Evolutionary conservation across 1,140 invertebrate genomes (phyloP), one percentile per base, ranked within the genome.

Genomic region (Orchestia grillus): DNA sequence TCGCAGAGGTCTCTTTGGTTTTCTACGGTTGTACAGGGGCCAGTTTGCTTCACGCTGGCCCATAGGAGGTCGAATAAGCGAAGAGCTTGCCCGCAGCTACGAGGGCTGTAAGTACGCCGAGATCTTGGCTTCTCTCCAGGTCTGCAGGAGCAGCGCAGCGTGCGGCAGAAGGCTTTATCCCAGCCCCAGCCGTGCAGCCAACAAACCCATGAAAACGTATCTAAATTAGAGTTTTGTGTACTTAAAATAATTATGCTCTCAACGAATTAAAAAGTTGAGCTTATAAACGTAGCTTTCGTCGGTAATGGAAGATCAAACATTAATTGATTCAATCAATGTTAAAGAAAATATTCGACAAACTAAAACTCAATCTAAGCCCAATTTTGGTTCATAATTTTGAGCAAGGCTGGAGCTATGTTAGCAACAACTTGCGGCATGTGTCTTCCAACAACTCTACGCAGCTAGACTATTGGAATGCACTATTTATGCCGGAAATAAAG

Each of bases 51-150:
- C 15, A 28, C 36, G 11, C 62, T 77, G 62, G 62, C 36, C 62
- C 15, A 36, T 28, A 23, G 62, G 1, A 77, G 62, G 28, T 77
- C 3, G 15, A 77, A 28, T 77, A 28, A 77, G 62, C 11, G 62
- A 77, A 77, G 1, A 8, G 36, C 36, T 77, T 77, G 62, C 11
- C 62, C 62, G 28, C 62, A 77, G 62, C 62, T 77, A 8, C 28
- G 62, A 77, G 62, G 28, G 62, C 11, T 77, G 62, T 36, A 28
- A 77, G 62, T 77, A 77, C 62, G 62, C 62, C 62, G 3, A 77
- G 62, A 28, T 91, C 42, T 91, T 91, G 88, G 88, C 88, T 42
- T 91, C 41, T 91, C 88, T 91, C 88, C 88, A 91, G 88, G 88
- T 91, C 88, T 91, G 88, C 41, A 44, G 44, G 42, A 91, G 88